These are phyloP conservation scores for Sarcophaga subvicina DNA, from an alignment of 2,888 invertebrate genomes.

Conservation along the genomic window DNA sequence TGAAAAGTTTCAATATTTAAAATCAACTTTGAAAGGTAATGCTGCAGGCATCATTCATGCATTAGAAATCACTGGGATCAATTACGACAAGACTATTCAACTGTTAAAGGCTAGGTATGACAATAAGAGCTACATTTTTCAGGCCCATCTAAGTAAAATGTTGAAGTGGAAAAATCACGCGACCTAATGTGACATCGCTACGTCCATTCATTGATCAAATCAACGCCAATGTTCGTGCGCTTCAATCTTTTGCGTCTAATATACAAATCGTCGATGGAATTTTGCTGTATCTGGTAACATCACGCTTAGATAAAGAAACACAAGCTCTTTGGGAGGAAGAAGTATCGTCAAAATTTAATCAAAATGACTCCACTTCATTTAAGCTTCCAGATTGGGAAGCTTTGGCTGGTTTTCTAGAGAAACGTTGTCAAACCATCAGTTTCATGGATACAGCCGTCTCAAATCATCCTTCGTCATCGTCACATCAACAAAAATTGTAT, in stretches of 20 bases:
- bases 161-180: conserved; percentile 16
- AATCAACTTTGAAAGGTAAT: conserved; percentile 15
- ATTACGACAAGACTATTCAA: background rate
- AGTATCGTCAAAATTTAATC: conserved; percentile 29
- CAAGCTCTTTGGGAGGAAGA: conserved; percentile 53
- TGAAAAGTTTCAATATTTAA: conserved; percentile 39
- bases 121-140: conserved; percentile 27
- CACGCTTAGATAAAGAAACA: conserved; percentile 42
- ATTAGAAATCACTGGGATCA: background rate
- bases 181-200: conserved; percentile 26
- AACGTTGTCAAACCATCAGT: conserved; percentile 15
- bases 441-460: background rate
- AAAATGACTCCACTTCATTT: background rate
- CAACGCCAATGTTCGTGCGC: conserved; percentile 47
- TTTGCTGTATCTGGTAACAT: conserved; percentile 35
- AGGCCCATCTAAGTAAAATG: conserved; percentile 27
- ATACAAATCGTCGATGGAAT: conserved; percentile 45
- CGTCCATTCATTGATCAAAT: conserved; percentile 39
- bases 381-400: conserved; percentile 37
- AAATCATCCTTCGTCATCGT: background rate
- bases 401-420: conserved; percentile 36
- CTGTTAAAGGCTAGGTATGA: conserved; percentile 1
- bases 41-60: background rate
- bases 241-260: conserved; percentile 48
- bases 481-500: background rate